Evolutionary conservation across 2,113 vertebrate genomes (phyloP).

Genomic region (Toxotes chatareus): DNA sequence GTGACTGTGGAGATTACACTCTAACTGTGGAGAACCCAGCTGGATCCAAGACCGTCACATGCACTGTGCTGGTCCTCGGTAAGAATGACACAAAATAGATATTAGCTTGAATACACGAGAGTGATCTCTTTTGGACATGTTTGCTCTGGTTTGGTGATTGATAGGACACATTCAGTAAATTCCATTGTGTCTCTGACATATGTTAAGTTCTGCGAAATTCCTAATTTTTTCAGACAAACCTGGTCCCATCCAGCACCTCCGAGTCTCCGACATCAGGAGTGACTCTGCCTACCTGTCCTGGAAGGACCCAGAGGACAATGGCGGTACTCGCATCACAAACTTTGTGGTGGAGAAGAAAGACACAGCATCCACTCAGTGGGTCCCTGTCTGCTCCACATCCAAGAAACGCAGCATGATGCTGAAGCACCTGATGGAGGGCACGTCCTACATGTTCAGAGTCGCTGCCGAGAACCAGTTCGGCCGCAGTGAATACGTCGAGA

Average conservation of each 20-base stretch:
- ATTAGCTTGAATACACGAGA: background rate
- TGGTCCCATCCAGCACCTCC: constrained; percentile 93
- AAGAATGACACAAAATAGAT: constrained; percentile 36
- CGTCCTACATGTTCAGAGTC: constrained; percentile 93
- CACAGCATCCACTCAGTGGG: constrained; percentile 91
- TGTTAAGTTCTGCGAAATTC: background rate
- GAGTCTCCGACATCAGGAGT: constrained; percentile 92
- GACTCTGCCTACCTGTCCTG: constrained; percentile 98
- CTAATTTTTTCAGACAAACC: constrained; percentile 89
- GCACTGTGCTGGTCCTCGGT: constrained; percentile 95
- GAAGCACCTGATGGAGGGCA: constrained; percentile 95
- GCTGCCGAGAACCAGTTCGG: constrained; percentile 97
- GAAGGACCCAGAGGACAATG: constrained; percentile 97
- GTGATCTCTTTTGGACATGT: background rate
- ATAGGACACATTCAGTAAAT: background rate
- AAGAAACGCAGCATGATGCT: constrained; percentile 95
- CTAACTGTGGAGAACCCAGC: constrained; percentile 94
- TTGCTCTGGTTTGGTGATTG: background rate
- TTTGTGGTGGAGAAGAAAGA: constrained; percentile 98
- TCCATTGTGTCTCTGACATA: background rate
- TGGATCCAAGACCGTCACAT: constrained; percentile 94
- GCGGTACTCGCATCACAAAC: constrained; percentile 94
- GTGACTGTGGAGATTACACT: constrained; percentile 94
- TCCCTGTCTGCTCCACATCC: constrained; percentile 93
- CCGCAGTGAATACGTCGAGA: constrained; percentile 92